Evolutionary conservation across 1,140 invertebrate genomes (phyloP).

Genomic region (Ganaspis sp.): DNA sequence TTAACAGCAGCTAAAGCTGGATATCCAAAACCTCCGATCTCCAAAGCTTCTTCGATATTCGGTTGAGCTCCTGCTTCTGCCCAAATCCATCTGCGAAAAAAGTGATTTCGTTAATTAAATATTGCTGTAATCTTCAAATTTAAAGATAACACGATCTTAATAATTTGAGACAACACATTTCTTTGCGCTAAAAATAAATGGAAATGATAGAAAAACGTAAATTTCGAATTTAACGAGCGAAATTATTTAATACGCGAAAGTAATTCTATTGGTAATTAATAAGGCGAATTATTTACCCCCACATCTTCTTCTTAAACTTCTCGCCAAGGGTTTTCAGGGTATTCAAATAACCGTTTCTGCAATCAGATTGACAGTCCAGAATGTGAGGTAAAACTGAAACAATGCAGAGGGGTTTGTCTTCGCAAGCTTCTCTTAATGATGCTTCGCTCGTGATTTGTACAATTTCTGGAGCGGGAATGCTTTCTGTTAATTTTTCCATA

Average conservation of each 20-base stretch:
- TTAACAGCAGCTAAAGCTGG: slow-evolving; percentile 98
- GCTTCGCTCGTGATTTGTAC: slow-evolving; percentile 79
- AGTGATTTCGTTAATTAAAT: neutral
- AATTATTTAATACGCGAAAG: too few relatives aligned
- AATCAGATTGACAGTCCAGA: slow-evolving; percentile 96
- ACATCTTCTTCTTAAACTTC: slow-evolving; percentile 96
- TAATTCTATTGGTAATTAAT: too few relatives aligned
- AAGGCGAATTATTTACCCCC: slow-evolving; percentile 89
- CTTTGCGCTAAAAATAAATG: too few relatives aligned
- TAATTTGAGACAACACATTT: too few relatives aligned
- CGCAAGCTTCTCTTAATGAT: slow-evolving; percentile 85
- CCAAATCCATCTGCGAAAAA: slow-evolving; percentile 91
- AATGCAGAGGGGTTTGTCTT: slow-evolving; percentile 93
- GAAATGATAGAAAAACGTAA: too few relatives aligned
- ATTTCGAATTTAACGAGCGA: too few relatives aligned
- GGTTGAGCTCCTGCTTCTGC: slow-evolving; percentile 91
- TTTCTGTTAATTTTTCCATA: slow-evolving; percentile 89
- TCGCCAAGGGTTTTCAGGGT: slow-evolving; percentile 88
- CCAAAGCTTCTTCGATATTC: slow-evolving; percentile 91
- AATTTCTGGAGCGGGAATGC: slow-evolving; percentile 93
- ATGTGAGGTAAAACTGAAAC: slow-evolving; percentile 97
- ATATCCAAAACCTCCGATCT: slow-evolving; percentile 95
- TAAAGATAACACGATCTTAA: too few relatives aligned
- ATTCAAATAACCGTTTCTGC: slow-evolving; percentile 92
- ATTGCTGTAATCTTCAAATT: too few relatives aligned